Conservation (phyloP, 2,888 invertebrate genomes). For the Drosophila ezoana region DNA sequence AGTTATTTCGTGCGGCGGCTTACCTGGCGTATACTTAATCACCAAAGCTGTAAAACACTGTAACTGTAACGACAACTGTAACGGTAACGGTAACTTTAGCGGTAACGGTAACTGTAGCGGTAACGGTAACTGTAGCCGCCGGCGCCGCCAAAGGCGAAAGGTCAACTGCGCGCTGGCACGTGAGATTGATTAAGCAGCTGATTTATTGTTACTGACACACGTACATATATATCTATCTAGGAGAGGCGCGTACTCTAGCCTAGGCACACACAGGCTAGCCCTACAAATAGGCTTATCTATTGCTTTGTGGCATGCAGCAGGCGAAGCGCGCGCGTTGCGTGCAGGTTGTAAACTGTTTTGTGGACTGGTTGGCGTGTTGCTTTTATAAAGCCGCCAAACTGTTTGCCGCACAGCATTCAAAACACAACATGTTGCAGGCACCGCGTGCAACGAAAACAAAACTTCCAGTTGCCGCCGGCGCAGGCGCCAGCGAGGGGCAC, state of each 20-base stretch:
- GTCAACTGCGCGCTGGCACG: slow-evolving; percentile 62
- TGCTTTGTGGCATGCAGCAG: slow-evolving; percentile 6
- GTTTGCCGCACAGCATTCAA: slow-evolving; percentile 63
- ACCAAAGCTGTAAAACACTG: slow-evolving; percentile 39
- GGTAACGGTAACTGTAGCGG: background rate
- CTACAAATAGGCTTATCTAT: background rate
- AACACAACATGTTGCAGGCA: slow-evolving; percentile 72
- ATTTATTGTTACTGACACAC: slow-evolving; percentile 52
- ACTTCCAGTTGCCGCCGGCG: slow-evolving; percentile 26
- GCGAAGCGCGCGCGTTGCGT: slow-evolving; percentile 59
- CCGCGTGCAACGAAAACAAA: slow-evolving; percentile 68
- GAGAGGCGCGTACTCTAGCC: too few species aligned
- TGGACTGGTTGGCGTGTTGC: slow-evolving; percentile 20
- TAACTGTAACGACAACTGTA: slow-evolving; percentile 23
- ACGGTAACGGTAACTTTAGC: slow-evolving; percentile 17
- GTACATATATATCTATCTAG: background rate
- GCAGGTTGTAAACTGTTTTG: slow-evolving; percentile 55
- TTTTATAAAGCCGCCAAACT: slow-evolving; percentile 64
- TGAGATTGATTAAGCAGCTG: slow-evolving; percentile 73
- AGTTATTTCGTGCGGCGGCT: slow-evolving; percentile 48
- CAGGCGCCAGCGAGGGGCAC: background rate
- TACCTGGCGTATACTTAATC: slow-evolving; percentile 73
- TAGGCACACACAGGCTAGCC: background rate
- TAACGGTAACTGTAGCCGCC: slow-evolving; percentile 18
- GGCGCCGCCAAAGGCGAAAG: slow-evolving; percentile 37